Evolutionary conservation across 64 coral and sea anemone genomes (phyloP), one percentile per base, ranked within the genome.

Genomic region (Stylophora pistillata): DNA sequence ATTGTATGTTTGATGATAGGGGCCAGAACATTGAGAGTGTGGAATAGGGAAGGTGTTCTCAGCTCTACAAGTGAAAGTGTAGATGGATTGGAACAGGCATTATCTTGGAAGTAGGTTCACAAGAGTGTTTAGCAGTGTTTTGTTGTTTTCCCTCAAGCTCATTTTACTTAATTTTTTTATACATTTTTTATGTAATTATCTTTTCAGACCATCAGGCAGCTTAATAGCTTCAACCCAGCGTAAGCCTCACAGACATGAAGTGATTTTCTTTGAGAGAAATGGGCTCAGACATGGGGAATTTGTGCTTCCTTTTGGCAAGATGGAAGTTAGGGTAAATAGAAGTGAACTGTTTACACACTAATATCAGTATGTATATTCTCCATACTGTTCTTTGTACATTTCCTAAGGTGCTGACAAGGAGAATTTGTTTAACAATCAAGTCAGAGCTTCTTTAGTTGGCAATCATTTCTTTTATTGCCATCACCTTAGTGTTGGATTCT

Each of bases 201-300:
- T 66, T 68, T 69, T 28, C 30, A 98, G 96, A 74, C 96, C 96
- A 53, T 98, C 96, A 56, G 96, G 96, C 53, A 98, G 87, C 87
- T 61, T 98, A 53, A 95, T 98, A 57, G 96, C 93, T 32, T 89
- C 96, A 87, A 92, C 93, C 26, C 96, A 98, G 71, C 68, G 89
- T 29, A 93, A 92, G 61, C 90, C 93, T 59, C 89, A 98, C 29
- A 86, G 87, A 88, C 93, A 93, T 59, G 93, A 98, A 81, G 90
- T 98, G 14, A 81, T 98, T 30, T 98, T 98, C 83, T 98, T 98
- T 90, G 96, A 98, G 77, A 89, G 77, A 65, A 98, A 95, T 93
- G 96, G 96, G 9, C 85, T 98, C 6, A 80, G 93, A 73, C 96
- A 98, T 79, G 96, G 96, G 80, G 93, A 95, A 58, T 98, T 98